A percentile compares a stretch with the other conserved stretches of the same genome.
phyloP scores from a whole-genome alignment of 1,140 invertebrate species.

The Lerema accius region DNA sequence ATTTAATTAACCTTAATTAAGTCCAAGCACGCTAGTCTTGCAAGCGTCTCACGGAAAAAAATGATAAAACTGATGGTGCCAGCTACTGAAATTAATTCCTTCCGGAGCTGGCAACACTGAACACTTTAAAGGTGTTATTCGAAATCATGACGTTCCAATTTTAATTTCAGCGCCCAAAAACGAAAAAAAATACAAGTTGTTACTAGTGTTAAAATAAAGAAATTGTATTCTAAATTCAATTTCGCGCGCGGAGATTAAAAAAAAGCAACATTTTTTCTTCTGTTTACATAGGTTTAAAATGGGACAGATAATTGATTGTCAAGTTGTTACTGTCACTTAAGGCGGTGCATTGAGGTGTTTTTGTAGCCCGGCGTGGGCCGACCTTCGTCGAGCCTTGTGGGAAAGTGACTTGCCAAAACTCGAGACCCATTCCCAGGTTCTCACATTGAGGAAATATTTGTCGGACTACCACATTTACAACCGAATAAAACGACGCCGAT shows the following conservation, averaged over 20 bases:
- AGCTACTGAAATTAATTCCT: slow-evolving; percentile 45
- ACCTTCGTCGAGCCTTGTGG: slow-evolving; percentile 56
- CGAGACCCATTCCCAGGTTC: slow-evolving; percentile 30
- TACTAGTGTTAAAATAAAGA: neutral
- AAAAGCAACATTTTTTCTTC: slow-evolving; percentile 16
- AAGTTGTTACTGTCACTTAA: slow-evolving; percentile 34
- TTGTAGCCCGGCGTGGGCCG: slow-evolving; percentile 46
- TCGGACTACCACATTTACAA: slow-evolving; percentile 7
- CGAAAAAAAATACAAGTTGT: neutral
- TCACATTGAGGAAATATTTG: slow-evolving; percentile 35
- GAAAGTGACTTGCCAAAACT: slow-evolving; percentile 69
- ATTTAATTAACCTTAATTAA: slow-evolving; percentile 76
- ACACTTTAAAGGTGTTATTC: neutral
- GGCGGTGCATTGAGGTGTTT: slow-evolving; percentile 48
- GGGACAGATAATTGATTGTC: slow-evolving; percentile 38
- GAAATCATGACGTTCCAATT: neutral
- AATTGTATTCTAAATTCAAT: slow-evolving; percentile 1
- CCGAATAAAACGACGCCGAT: neutral
- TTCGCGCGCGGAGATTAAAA: neutral
- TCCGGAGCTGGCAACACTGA: slow-evolving; percentile 39
- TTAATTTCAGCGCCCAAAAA: neutral
- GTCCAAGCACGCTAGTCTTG: slow-evolving; percentile 51
- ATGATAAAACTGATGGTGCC: slow-evolving; percentile 45
- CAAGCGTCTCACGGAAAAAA: slow-evolving; percentile 55
- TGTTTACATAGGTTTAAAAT: slow-evolving; percentile 37